phyloP scores from a whole-genome alignment of 1,140 invertebrate species.

The Drosophila pandora region DNA sequence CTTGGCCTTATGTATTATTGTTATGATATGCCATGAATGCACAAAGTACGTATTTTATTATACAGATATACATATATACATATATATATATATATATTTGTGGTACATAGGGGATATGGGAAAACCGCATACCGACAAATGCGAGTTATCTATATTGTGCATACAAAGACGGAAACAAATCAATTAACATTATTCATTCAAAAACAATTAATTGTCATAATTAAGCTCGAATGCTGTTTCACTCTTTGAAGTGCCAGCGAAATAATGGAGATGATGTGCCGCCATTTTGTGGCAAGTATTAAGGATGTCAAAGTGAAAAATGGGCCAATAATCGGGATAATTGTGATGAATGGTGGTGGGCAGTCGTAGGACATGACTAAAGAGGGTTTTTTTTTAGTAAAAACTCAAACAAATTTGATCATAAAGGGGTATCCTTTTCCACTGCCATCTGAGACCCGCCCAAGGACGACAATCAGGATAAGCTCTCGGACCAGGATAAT shows the following conservation, averaged over 20 bases:
- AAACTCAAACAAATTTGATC: too few relatives aligned
- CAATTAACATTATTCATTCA: slow-evolving; percentile 72
- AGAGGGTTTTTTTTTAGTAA: too few relatives aligned
- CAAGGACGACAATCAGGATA: slow-evolving; percentile 3
- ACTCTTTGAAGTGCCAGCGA: slow-evolving; percentile 49
- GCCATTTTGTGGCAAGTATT: neutral
- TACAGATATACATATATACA: neutral
- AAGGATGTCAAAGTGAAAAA: neutral
- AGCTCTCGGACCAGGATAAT: slow-evolving; percentile 14
- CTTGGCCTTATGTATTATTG: neutral
- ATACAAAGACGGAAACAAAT: slow-evolving; percentile 30
- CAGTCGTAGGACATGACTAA: too few relatives aligned
- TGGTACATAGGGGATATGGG: neutral
- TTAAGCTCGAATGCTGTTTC: slow-evolving; percentile 38
- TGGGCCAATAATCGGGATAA: neutral
- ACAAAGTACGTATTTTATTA: neutral
- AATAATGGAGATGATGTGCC: slow-evolving; percentile 19
- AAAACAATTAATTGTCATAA: slow-evolving; percentile 74
- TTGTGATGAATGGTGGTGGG: neutral
- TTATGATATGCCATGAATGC: neutral
- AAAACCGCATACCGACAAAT: neutral
- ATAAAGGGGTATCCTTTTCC: too few relatives aligned
- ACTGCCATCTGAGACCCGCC: neutral
- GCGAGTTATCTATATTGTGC: neutral
- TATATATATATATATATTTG: neutral